Percentiles rank a stretch among this genome's conserved stretches.
Conservation (phyloP, 1,140 invertebrate genomes). For the Psilanteris sp. region DNA sequence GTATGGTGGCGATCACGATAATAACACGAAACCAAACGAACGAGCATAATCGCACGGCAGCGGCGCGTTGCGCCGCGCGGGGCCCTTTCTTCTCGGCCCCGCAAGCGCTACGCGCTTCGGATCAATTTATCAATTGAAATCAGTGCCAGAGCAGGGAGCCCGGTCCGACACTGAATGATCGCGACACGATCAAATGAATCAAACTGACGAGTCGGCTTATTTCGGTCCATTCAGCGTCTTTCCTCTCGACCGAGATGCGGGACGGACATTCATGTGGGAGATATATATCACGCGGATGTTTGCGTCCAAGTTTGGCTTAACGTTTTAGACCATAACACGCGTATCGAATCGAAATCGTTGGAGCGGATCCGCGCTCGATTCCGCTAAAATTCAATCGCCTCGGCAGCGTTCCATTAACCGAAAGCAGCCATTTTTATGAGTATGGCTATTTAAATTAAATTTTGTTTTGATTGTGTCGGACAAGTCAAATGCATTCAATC, state of each 20-base stretch:
- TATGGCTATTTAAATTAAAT: too few species aligned
- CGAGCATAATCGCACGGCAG: slow-evolving; percentile 21
- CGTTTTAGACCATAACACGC: too few species aligned
- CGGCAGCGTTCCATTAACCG: too few species aligned
- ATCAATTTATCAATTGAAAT: slow-evolving; percentile 80
- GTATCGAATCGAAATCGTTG: too few species aligned
- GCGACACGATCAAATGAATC: slow-evolving; percentile 66
- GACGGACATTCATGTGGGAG: slow-evolving; percentile 7
- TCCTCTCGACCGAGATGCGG: slow-evolving; percentile 14
- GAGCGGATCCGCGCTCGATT: too few species aligned
- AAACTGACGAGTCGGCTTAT: slow-evolving; percentile 62
- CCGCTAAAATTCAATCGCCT: too few species aligned
- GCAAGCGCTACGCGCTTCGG: slow-evolving; percentile 58
- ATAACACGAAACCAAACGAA: slow-evolving; percentile 36
- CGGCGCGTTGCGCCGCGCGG: slow-evolving; percentile 50
- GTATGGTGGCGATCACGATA: slow-evolving; percentile 47
- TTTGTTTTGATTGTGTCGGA: too few species aligned
- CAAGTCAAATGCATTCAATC: too few species aligned
- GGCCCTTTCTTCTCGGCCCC: slow-evolving; percentile 43
- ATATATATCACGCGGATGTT: slow-evolving; percentile 7
- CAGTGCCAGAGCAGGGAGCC: slow-evolving; percentile 69
- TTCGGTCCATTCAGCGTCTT: slow-evolving; percentile 69
- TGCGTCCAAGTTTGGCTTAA: not conserved
- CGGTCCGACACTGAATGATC: slow-evolving; percentile 69
- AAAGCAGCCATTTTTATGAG: too few species aligned